Evolutionary conservation across 2,113 vertebrate genomes (phyloP), one percentile per base, ranked within the genome.

Genomic region (Rhadina sibilatrix): DNA sequence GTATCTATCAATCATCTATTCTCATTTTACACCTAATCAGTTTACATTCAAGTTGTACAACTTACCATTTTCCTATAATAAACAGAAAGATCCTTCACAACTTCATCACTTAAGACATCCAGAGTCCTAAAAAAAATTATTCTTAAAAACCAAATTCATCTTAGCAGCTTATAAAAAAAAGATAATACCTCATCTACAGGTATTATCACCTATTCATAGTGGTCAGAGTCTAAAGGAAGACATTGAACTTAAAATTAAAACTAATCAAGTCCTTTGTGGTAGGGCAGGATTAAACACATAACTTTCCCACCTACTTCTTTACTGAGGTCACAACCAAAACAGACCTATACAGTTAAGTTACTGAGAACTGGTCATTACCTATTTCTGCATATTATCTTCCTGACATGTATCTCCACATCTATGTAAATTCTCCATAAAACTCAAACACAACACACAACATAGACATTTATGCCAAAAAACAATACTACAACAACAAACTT

Each of bases 51-150:
- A 27, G 31, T 81, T 33, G 53, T 27, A 86, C 57, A 78, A 95
- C 98, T 98, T 97, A 99, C 99, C 99, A 98, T 99, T 97, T 98
- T 99, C 92, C 98, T 98, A 96, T 99, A 99, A 86, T 99, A 98
- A 90, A 97, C 81, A 89, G 99, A 98, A 89, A 99, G 98, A 69
- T 99, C 99, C 85, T 98, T 97, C 37, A 99, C 97, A 93, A 99
- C 98, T 83, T 98, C 99, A 96, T 99, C 98, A 97, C 99, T 99
- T 94, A 99, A 98, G 97, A 99, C 96, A 97, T 99, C 99, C 95
- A 99, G 96, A 82, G 98, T 98, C 98, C 99, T 99, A 92, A 97
- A 97, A 85, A n/a, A 4, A 81, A 12, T 5, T 5, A 42, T 66
- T n/a, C 15, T 66, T 28, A 2, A 63, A 46, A 95, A 13, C 52